Evolutionary conservation across 1,140 invertebrate species (phyloP), one percentile per base, ranked within the genome.

Genomic region (Eubasilissa regina): DNA sequence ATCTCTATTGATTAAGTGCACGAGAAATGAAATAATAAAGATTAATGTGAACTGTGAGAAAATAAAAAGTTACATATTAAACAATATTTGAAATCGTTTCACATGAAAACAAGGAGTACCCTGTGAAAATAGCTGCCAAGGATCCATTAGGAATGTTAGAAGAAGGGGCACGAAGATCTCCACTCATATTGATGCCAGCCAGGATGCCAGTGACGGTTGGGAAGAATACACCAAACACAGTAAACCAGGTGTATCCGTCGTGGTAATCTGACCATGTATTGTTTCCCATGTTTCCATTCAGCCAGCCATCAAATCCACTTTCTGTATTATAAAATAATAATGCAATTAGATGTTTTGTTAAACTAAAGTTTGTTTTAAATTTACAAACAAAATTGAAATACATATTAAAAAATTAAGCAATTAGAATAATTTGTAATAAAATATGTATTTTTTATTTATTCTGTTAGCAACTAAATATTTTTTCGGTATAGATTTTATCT

Each of bases 101-200:
- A 6, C 6, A 1, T 35, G 25, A 35, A 35, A 35, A 35, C 0
- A 51, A 66, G 9, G 51, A 48, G 4, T 90, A 95, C 93, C 94
- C 95, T 53, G 94, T 95, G 72, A 94, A 93, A 78, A 99, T 92
- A 62, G 98, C 97, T 43, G 96, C 94, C 35, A 99, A 88, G 4
- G 97, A 98, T 48, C 98, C 98, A 88, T 96, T 95, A 4, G 97
- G 97, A 85, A 99, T 99, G 87, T 98, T 96, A 56, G 92, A 93
- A 11, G 95, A 95, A 0, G 98, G 97, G 84, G 97, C 94, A 76
- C 93, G 92, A 55, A 99, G 90, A 88, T 99, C 97, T 12, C 97
- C 97, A 87, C 97, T 98, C 97, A 99, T 99, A 86, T 99, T 99
- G 81, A 99, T 96, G 56, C 98, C 98, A 56, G 97, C 97, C 77